Conservation (phyloP, 92 coral and sea anemone genomes). For the Heliopora coerulea region DNA sequence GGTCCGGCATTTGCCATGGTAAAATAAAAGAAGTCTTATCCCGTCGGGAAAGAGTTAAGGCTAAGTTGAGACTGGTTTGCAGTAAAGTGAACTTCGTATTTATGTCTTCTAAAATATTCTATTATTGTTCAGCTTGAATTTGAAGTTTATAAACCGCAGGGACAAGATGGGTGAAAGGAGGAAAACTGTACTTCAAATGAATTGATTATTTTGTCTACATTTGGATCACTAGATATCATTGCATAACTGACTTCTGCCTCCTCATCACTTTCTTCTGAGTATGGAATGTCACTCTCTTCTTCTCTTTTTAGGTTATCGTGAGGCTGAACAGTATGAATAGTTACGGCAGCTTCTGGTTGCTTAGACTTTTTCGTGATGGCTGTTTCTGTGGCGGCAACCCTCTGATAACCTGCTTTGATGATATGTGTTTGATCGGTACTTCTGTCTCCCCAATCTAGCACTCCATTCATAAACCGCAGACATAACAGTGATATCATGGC, state of each 20-base stretch:
- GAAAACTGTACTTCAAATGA: no score
- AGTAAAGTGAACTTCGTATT: no score
- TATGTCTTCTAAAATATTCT: no score
- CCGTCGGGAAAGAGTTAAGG: no score
- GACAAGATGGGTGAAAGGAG: no score
- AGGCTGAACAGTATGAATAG: slow-evolving; percentile 41
- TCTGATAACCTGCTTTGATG: slow-evolving; percentile 17
- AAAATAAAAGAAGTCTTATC: no score
- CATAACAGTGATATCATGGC: slow-evolving; percentile 32
- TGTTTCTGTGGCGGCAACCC: background rate
- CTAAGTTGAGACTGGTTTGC: no score
- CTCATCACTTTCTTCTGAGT: slow-evolving; percentile 39
- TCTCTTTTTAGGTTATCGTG: slow-evolving; percentile 24
- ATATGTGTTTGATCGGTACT: slow-evolving; percentile 2
- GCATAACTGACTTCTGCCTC: slow-evolving; percentile 19
- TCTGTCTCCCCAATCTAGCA: slow-evolving; percentile 38
- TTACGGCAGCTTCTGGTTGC: slow-evolving; percentile 22
- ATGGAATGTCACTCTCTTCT: slow-evolving; percentile 38
- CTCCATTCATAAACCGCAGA: slow-evolving; percentile 36
- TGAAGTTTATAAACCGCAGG: no score
- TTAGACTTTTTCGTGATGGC: background rate
- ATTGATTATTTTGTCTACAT: no score
- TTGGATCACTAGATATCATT: no score
- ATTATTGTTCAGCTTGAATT: no score
- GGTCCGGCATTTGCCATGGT: no score